phyloP scores from a whole-genome alignment of 2,888 invertebrate genomes.

The Bruchidius siliquastri region DNA sequence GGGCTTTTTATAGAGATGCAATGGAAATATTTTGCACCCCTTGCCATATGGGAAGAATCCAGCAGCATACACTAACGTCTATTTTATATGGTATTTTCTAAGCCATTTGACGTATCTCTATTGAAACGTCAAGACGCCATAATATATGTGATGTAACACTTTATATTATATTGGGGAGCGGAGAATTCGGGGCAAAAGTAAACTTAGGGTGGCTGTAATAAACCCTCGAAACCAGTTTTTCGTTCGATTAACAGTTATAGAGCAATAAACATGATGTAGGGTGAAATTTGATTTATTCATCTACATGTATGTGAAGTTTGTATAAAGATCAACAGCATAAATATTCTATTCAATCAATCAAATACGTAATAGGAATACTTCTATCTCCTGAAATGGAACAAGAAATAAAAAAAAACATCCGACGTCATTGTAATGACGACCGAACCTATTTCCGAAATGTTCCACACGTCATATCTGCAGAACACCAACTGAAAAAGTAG shows the following conservation, averaged over 20 bases:
- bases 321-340: neutral
- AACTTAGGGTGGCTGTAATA: neutral
- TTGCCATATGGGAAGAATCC: neutral
- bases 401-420: too few relatives aligned
- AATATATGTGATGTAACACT: neutral
- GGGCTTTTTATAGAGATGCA: neutral
- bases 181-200: neutral
- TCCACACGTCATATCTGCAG: too few relatives aligned
- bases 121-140: neutral
- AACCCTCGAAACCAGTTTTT: neutral
- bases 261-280: neutral
- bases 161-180: neutral
- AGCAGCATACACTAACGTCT: neutral
- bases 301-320: neutral
- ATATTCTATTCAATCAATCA: too few relatives aligned
- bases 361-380: too few relatives aligned
- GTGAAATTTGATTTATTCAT: neutral
- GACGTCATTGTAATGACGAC: too few relatives aligned
- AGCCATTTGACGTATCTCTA: neutral
- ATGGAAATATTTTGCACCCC: neutral
- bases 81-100: neutral
- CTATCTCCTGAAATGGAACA: too few relatives aligned
- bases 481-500: too few relatives aligned
- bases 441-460: too few relatives aligned
- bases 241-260: neutral